These are phyloP conservation scores for Prionailurus bengalensis DNA, from an alignment of 2,113 vertebrate genomes.

Conservation along the genomic window DNA sequence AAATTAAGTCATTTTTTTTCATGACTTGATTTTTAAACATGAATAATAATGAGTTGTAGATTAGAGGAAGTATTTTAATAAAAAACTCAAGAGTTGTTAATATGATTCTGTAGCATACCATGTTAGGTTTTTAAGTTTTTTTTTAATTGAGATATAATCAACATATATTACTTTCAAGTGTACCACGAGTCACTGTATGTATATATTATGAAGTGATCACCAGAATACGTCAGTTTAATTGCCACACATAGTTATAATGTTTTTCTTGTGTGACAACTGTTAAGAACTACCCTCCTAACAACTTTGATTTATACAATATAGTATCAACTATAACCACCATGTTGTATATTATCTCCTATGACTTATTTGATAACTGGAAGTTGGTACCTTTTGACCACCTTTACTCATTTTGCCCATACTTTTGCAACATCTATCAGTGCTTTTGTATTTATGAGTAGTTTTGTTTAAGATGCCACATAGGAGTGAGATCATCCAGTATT, in stretches of 20 bases:
- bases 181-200: background rate
- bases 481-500: background rate
- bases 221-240: background rate
- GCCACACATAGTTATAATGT: background rate
- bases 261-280: background rate
- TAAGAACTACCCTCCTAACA: background rate
- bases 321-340: background rate
- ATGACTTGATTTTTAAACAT: background rate
- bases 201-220: background rate
- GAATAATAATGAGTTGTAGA: slow-evolving; percentile 26
- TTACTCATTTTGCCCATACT: background rate
- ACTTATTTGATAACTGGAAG: background rate
- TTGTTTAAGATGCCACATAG: background rate
- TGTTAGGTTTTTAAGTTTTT: background rate
- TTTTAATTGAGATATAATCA: background rate
- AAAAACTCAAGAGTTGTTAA: background rate
- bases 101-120: background rate
- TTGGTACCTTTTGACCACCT: background rate
- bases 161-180: background rate
- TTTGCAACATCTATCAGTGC: background rate
- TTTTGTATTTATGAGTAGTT: background rate
- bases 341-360: background rate
- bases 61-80: slow-evolving; percentile 9
- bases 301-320: background rate
- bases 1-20: background rate